These are phyloP conservation scores for Blennius ocellaris DNA, from an alignment of 2,113 vertebrate genomes.

Conservation along the genomic window DNA sequence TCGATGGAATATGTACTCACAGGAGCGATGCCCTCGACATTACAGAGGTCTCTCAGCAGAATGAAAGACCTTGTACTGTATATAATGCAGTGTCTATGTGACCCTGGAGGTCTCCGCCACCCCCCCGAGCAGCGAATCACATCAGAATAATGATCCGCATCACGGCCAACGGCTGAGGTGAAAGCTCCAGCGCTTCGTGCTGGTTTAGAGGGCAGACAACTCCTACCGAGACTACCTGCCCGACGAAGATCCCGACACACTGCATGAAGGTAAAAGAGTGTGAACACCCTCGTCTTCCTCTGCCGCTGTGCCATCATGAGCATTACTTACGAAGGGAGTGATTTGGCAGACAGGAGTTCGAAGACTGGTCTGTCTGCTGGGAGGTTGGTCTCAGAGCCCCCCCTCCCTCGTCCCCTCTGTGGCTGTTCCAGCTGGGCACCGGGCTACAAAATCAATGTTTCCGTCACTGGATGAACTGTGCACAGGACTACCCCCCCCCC, in stretches of 20 bases:
- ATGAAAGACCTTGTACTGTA: slow-evolving; percentile 11
- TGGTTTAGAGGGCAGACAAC: slow-evolving; percentile 42
- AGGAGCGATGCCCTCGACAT: slow-evolving; percentile 6
- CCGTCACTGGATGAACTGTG: slow-evolving; percentile 39
- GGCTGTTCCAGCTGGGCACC: slow-evolving; percentile 50
- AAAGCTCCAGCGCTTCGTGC: slow-evolving; percentile 34
- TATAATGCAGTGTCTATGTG: slow-evolving; percentile 53
- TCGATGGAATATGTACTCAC: slow-evolving; percentile 14
- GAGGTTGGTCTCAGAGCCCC: slow-evolving; percentile 35
- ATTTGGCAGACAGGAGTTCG: slow-evolving; percentile 58
- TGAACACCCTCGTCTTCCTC: slow-evolving; percentile 24
- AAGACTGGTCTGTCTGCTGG: slow-evolving; percentile 20
- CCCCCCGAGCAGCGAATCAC: slow-evolving; percentile 45
- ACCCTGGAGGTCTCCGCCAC: slow-evolving; percentile 47
- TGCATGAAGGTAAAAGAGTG: slow-evolving; percentile 42
- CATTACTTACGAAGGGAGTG: slow-evolving; percentile 57
- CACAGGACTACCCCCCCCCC: slow-evolving; percentile 21
- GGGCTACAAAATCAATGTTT: slow-evolving; percentile 61
- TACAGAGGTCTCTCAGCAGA: slow-evolving; percentile 16
- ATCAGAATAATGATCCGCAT: slow-evolving; percentile 47
- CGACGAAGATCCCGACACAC: slow-evolving; percentile 35
- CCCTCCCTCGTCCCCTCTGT: slow-evolving; percentile 4
- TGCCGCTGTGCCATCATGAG: slow-evolving; percentile 9
- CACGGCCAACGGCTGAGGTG: slow-evolving; percentile 9
- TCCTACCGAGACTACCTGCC: not conserved